A percentile compares a stretch with the other conserved stretches of the same genome.
These are phyloP conservation scores for Myiopsitta monachus DNA, from an alignment of 2,113 vertebrate species.

Conservation along the genomic window DNA sequence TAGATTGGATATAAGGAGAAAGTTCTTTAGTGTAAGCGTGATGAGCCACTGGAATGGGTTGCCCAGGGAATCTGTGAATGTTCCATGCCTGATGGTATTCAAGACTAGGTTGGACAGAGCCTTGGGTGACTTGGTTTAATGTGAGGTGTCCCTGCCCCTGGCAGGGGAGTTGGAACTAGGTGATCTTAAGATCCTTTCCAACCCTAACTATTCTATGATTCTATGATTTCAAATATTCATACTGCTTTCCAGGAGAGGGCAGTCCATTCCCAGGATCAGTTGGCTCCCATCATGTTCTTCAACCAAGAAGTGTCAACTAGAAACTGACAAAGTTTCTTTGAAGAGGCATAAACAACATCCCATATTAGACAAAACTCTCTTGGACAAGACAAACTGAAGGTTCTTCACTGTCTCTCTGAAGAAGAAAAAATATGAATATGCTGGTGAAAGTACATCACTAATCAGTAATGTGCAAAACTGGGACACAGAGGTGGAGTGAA, in stretches of 20 bases:
- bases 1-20: too few species aligned
- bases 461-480: not conserved
- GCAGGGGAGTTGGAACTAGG: too few species aligned
- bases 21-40: too few species aligned
- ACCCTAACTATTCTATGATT: too few species aligned
- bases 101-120: too few species aligned
- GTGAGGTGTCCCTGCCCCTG: too few species aligned
- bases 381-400: conserved; percentile 77
- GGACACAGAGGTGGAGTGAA: not conserved
- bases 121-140: too few species aligned
- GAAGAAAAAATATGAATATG: not conserved
- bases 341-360: conserved; percentile 78
- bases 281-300: conserved; percentile 22
- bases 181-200: too few species aligned
- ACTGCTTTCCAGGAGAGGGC: not conserved
- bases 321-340: conserved; percentile 85
- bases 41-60: too few species aligned
- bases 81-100: too few species aligned
- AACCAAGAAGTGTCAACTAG: conserved; percentile 77
- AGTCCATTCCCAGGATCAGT: not conserved
- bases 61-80: too few species aligned
- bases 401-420: conserved; percentile 81
- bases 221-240: not conserved
- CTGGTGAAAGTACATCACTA: not conserved
- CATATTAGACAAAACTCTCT: conserved; percentile 78